phyloP scores from a whole-genome alignment of 2,888 invertebrate genomes.

The Orthosia incerta region DNA sequence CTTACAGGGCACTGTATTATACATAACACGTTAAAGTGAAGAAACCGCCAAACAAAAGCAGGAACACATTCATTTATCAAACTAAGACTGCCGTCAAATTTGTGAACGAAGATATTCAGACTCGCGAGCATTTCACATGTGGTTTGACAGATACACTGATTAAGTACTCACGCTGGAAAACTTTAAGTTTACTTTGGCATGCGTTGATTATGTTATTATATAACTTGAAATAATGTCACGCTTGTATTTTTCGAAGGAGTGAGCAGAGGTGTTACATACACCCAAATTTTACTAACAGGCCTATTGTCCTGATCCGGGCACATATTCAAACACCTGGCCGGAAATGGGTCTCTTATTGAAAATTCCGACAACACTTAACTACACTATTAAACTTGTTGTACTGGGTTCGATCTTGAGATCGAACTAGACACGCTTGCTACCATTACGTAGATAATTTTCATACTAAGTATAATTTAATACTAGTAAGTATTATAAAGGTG shows the following conservation, averaged over 20 bases:
- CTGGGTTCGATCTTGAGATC: too few relatives aligned
- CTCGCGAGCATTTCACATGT: conserved; percentile 63
- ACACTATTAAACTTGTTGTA: too few relatives aligned
- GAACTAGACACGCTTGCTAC: too few relatives aligned
- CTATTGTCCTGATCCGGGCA: too few relatives aligned
- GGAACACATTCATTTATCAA: conserved; percentile 34
- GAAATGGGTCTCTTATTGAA: too few relatives aligned
- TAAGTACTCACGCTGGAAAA: conserved; percentile 33
- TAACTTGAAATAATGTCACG: neutral
- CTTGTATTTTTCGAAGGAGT: neutral
- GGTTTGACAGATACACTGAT: conserved; percentile 64
- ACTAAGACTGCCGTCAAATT: conserved; percentile 44
- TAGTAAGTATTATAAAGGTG: too few relatives aligned
- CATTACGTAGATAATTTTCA: too few relatives aligned
- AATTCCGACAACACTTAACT: too few relatives aligned
- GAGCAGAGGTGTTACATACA: too few relatives aligned
- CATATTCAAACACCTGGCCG: too few relatives aligned
- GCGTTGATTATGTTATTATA: conserved; percentile 1
- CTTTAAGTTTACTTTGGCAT: conserved; percentile 36
- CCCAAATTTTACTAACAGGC: too few relatives aligned
- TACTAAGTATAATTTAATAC: too few relatives aligned
- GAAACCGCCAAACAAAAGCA: neutral
- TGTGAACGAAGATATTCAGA: conserved; percentile 60
- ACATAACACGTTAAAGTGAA: neutral
- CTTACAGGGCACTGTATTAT: neutral